phyloP scores from a whole-genome alignment of 1,140 invertebrate genomes.

The Physella acuta region DNA sequence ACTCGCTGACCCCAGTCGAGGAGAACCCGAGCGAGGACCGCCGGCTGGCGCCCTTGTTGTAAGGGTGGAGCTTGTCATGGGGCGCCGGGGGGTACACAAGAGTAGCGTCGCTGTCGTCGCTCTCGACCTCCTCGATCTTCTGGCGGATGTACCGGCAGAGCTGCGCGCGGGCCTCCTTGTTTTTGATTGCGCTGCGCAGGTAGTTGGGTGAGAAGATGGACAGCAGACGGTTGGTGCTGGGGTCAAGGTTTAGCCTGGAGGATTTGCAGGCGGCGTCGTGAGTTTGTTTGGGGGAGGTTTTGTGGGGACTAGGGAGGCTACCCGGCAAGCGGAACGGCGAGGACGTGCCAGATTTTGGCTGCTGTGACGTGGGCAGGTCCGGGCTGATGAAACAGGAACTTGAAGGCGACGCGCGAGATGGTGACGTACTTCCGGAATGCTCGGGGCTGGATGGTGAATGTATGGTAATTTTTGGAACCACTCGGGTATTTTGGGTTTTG shows the following conservation, averaged over 20 bases:
- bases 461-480: conserved; percentile 9
- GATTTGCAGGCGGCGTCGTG: not conserved
- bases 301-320: conserved; percentile 13
- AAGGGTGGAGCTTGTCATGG: not conserved
- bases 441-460: conserved; percentile 18
- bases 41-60: not conserved
- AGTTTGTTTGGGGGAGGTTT: not conserved
- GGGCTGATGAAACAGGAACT: conserved; percentile 14
- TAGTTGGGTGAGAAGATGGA: no score
- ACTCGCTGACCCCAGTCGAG: conserved; percentile 11
- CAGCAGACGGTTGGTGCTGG: no score
- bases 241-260: no score
- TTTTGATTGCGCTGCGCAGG: no score
- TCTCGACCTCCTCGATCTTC: conserved; percentile 2
- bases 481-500: no score
- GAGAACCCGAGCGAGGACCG: not conserved
- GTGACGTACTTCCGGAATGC: no score
- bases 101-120: conserved; percentile 21
- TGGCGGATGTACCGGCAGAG: not conserved
- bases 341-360: not conserved
- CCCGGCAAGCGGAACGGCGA: conserved; percentile 6
- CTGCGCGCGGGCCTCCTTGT: not conserved
- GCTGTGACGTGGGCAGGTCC: not conserved
- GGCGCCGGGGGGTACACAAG: conserved; percentile 2
- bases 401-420: conserved; percentile 1